Conservation (phyloP, 2,113 vertebrate species). For the Tricholaema leucomelas region DNA sequence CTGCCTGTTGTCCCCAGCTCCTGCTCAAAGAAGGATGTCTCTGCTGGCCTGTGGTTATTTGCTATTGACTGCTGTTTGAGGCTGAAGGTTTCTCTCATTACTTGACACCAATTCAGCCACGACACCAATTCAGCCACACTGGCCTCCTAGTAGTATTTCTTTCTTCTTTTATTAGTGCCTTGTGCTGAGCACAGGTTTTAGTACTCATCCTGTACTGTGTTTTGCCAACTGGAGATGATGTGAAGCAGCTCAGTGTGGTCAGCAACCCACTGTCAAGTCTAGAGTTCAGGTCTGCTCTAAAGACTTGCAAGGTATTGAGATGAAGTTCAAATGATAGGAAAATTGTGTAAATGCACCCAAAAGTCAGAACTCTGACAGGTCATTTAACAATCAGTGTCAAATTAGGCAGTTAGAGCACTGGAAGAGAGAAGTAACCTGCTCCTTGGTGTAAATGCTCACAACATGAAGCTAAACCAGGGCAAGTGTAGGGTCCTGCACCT, state of each 20-base stretch:
- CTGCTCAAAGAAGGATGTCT: background rate
- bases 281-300: background rate
- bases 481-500: too few relatives aligned
- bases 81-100: constrained; percentile 48
- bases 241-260: background rate
- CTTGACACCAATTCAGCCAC: background rate
- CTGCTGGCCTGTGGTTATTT: background rate
- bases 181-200: background rate
- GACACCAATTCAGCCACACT: background rate
- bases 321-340: background rate
- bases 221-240: background rate
- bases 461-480: background rate
- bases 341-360: background rate
- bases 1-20: background rate
- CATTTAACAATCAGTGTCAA: background rate
- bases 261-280: background rate
- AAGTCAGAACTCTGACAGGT: background rate
- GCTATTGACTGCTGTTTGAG: constrained; percentile 25
- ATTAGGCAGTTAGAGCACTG: background rate
- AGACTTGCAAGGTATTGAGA: background rate
- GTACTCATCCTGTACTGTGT: background rate
- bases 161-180: background rate
- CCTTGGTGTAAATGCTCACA: background rate
- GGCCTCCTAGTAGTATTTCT: constrained; percentile 48
- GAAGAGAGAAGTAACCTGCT: background rate